These are phyloP conservation scores for Osedax fenrisi DNA, from an alignment of 2,888 invertebrate genomes.

Conservation along the genomic window DNA sequence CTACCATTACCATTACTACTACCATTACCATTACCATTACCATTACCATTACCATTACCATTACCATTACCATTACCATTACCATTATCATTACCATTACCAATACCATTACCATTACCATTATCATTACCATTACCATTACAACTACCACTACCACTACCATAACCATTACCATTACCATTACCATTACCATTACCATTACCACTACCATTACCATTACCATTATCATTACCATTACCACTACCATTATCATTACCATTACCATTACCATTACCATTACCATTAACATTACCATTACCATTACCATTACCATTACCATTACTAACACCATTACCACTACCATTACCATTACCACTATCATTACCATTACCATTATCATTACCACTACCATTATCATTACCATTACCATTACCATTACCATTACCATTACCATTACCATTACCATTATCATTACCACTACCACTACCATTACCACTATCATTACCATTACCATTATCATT, in stretches of 20 bases:
- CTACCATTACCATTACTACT: conserved; percentile 24
- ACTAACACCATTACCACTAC: conserved; percentile 17
- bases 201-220: conserved; percentile 52
- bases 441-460: conserved; percentile 12
- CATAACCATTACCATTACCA: not conserved
- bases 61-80: not conserved
- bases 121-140: not conserved
- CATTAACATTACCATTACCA: not conserved
- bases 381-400: conserved; percentile 4
- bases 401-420: not conserved
- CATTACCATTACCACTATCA: conserved; percentile 19
- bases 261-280: conserved; percentile 38
- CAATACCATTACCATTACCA: not conserved
- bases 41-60: conserved; percentile 18
- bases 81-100: not conserved
- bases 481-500: conserved; percentile 9
- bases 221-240: conserved; percentile 43
- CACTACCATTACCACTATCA: conserved; percentile 17
- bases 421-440: conserved; percentile 11
- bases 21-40: conserved; percentile 21
- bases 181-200: not conserved
- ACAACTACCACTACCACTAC: not conserved
- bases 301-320: conserved; percentile 2
- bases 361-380: conserved; percentile 8
- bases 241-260: conserved; percentile 46